A percentile compares a stretch with the other conserved stretches of the same genome.
These are phyloP conservation scores for Triplophysa tibetana DNA, from an alignment of 2,113 vertebrate species.

Conservation along the genomic window DNA sequence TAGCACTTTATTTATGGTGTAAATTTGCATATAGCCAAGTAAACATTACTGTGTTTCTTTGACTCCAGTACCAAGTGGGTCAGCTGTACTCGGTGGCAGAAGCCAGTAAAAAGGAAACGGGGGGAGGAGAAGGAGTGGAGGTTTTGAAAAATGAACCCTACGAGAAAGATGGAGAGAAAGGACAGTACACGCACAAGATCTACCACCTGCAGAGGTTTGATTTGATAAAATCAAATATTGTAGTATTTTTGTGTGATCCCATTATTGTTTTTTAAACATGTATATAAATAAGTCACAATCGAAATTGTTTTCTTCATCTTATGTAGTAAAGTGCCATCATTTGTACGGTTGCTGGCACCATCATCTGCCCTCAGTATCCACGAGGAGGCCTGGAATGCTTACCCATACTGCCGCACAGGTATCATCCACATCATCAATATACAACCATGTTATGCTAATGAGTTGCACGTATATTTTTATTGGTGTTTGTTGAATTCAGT, in stretches of 20 bases:
- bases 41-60: neutral
- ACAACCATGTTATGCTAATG: neutral
- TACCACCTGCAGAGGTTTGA: constrained; percentile 81
- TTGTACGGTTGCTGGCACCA: constrained; percentile 85
- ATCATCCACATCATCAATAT: constrained; percentile 53
- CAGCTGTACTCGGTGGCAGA: constrained; percentile 95
- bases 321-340: constrained; percentile 87
- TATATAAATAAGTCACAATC: neutral
- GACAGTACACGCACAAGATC: constrained; percentile 97
- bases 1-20: too few species aligned
- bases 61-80: constrained; percentile 89
- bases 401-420: constrained; percentile 94
- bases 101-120: constrained; percentile 95
- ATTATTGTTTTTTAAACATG: too few species aligned
- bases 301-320: neutral
- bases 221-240: neutral
- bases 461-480: too few species aligned
- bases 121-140: constrained; percentile 97
- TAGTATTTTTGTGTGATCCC: too few species aligned
- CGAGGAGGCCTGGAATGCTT: constrained; percentile 98
- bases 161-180: constrained; percentile 89
- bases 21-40: constrained; percentile 1
- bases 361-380: constrained; percentile 87
- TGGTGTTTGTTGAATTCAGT: neutral
- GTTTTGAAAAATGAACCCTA: constrained; percentile 91